phyloP scores from a whole-genome alignment of 2,113 vertebrate genomes.

The Hucho hucho region DNA sequence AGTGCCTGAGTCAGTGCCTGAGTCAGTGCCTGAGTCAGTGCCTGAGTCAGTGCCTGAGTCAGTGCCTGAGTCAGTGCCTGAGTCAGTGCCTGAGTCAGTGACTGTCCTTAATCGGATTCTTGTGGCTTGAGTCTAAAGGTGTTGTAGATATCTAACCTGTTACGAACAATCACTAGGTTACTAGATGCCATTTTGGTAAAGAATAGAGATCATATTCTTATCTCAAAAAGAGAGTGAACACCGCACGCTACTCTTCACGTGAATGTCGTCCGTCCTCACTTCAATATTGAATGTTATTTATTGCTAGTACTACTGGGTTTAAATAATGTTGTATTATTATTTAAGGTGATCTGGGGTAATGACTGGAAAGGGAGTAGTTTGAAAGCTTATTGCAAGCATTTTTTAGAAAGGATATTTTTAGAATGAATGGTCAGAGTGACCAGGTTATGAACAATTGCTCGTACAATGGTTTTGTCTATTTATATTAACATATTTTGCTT shows the following conservation, averaged over 20 bases:
- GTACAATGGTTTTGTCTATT: slow-evolving; percentile 9
- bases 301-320: not conserved
- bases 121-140: slow-evolving; percentile 2
- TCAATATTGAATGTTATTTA: slow-evolving; percentile 19
- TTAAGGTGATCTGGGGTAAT: not conserved
- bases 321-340: not conserved
- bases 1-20: not conserved
- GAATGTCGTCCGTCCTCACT: slow-evolving; percentile 1
- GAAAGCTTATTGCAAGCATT: not conserved
- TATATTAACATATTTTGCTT: slow-evolving; percentile 1
- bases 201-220: not conserved
- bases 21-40: too few relatives aligned
- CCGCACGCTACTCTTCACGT: not conserved
- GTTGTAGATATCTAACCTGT: not conserved
- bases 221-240: not conserved
- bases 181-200: slow-evolving; percentile 5
- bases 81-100: not conserved
- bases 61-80: too few relatives aligned
- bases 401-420: not conserved
- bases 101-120: not conserved
- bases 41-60: not conserved
- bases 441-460: not conserved
- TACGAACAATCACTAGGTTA: not conserved
- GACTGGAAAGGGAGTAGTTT: not conserved
- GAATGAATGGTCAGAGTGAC: not conserved